phyloP scores from a whole-genome alignment of 2,113 vertebrate genomes.

The Canis aureus region DNA sequence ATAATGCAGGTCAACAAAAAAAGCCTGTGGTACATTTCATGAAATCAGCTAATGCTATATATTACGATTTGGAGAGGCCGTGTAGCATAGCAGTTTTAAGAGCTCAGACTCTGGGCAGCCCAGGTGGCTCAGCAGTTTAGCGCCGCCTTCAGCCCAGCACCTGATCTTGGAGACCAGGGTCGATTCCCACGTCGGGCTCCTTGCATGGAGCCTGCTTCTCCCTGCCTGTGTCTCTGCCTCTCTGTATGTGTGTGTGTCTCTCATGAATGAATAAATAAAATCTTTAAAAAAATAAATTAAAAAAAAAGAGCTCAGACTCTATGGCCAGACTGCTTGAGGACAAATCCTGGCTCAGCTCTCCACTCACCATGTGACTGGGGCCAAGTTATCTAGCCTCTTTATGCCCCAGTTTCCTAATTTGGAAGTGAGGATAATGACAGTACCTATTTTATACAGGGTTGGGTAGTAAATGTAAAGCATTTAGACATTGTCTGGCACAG shows the following conservation, averaged over 20 bases:
- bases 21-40: neutral
- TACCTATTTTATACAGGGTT: neutral
- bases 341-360: slow-evolving; percentile 5
- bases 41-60: neutral
- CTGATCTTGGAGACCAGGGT: too few relatives aligned
- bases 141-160: too few relatives aligned
- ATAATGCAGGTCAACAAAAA: neutral
- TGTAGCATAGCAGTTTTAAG: neutral
- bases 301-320: neutral
- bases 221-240: too few relatives aligned
- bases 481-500: neutral
- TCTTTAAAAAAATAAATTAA: too few relatives aligned
- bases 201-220: too few relatives aligned
- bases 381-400: neutral
- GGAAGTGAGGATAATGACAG: neutral
- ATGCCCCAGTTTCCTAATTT: neutral
- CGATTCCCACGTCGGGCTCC: too few relatives aligned
- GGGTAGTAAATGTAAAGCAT: neutral
- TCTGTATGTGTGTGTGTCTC: too few relatives aligned
- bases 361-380: neutral
- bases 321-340: neutral
- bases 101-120: neutral
- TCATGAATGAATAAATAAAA: too few relatives aligned
- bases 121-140: too few relatives aligned
- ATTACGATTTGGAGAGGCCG: neutral